Base-by-base conservation (phyloP, 2,888 invertebrate genomes). In the Ochropleura plecta region DNA sequence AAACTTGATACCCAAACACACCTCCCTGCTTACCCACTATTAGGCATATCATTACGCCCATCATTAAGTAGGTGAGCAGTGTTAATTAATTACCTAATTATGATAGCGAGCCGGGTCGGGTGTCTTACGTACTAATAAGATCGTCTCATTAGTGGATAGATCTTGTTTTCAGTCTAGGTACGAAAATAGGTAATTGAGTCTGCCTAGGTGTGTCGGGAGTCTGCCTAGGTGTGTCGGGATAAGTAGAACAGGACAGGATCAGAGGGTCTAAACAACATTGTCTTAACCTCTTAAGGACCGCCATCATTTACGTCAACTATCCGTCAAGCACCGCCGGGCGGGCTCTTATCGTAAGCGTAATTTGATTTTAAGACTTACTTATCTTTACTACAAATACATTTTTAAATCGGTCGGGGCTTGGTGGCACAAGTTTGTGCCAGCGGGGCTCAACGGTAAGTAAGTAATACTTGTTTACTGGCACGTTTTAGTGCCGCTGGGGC, bases 71-170 rank as follows among this genome's bases (percentile, higher is more conserved):
- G 74, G 62, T 59, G 68, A 74, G 82, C 70, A 85, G 86, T 40
- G 12, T 51, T 77, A 59, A 73, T 74, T 78, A 84, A 84, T 84
- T 84, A n/a, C n/a, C n/a, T n/a, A 81, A 86, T 81, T 72, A 79
- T 16, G 69, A 76, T 81, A 69, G 48, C 16, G 9, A 65, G 18
- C 20, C 48, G 76, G 55, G 65, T 82, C 76, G 81, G 71, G 84
- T 86, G 57, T 73, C 78, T 12, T 44, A n/a, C 71, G 20, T 7
- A 51, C 73, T 86, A 75, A 83, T 86, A 72, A 64, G 20, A 6
- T n/a, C 40, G 46, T 73, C 73, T 83, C 65, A 83, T 81, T 83
- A 83, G 69, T 48, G 62, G 69, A 73, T 81, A 70, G n/a, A 66
- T 68, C 12, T 69, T 64, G n/a, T 46, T 67, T 46, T 66, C 8